These are phyloP conservation scores for Dinoponera quadriceps DNA, from an alignment of 1,140 invertebrate genomes.

Conservation along the genomic window DNA sequence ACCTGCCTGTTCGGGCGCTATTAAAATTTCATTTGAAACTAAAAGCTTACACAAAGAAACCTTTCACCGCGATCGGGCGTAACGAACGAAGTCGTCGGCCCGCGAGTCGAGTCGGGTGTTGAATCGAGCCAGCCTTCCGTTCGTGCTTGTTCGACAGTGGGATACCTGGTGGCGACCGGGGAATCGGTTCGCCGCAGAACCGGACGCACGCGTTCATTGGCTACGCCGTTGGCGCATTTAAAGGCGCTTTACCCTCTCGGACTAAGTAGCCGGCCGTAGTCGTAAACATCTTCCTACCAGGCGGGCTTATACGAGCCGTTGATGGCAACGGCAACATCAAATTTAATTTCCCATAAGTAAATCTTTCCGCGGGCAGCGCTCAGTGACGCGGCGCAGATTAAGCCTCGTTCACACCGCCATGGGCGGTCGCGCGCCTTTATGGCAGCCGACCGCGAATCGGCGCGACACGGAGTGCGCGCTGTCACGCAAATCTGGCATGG, in stretches of 20 bases:
- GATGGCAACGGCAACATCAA: conserved; percentile 81
- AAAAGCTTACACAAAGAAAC: conserved; percentile 33
- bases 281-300: conserved; percentile 82
- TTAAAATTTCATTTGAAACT: conserved; percentile 35
- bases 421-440: conserved; percentile 55
- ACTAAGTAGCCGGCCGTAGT: conserved; percentile 80
- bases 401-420: conserved; percentile 73
- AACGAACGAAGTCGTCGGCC: conserved; percentile 3
- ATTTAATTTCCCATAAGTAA: conserved; percentile 83
- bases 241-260: conserved; percentile 71
- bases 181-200: conserved; percentile 72
- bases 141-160: conserved; percentile 42
- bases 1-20: neutral
- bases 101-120: neutral
- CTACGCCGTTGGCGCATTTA: conserved; percentile 71
- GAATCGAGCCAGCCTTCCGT: conserved; percentile 57
- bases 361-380: conserved; percentile 76
- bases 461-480: conserved; percentile 22
- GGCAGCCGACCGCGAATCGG: neutral
- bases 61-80: conserved; percentile 64
- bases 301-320: conserved; percentile 82
- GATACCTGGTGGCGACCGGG: conserved; percentile 46
- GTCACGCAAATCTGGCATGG: conserved; percentile 47
- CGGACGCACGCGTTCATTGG: conserved; percentile 77
- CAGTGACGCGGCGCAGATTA: conserved; percentile 70